phyloP scores from a whole-genome alignment of 1,140 invertebrate species.

The Conopomorpha cramerella region DNA sequence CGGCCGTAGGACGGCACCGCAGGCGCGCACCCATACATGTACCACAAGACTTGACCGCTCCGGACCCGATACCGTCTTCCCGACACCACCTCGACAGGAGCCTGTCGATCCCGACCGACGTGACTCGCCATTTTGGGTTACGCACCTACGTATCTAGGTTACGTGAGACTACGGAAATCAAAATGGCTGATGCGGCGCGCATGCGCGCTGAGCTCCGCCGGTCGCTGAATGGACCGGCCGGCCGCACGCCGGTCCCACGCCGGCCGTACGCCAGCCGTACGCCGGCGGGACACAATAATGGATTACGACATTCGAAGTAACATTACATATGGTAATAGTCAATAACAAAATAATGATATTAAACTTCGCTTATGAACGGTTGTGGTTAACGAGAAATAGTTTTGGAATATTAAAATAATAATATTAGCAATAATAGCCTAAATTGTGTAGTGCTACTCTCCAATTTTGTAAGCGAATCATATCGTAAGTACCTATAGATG shows the following conservation, averaged over 20 bases:
- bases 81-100: no score
- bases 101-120: no score
- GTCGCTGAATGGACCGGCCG: conserved; percentile 18
- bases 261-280: no score
- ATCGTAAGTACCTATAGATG: conserved; percentile 23
- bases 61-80: conserved; percentile 32
- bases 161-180: conserved; percentile 47
- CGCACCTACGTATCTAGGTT: conserved; percentile 38
- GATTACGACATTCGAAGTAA: conserved; percentile 23
- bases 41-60: conserved; percentile 10
- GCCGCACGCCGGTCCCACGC: no score
- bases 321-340: conserved; percentile 51
- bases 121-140: conserved; percentile 22
- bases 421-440: conserved; percentile 58
- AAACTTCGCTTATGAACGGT: conserved; percentile 59
- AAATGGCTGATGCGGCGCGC: conserved; percentile 18
- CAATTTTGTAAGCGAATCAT: conserved; percentile 41
- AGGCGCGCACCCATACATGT: conserved; percentile 53
- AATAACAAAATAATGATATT: conserved; percentile 51
- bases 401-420: conserved; percentile 47
- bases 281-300: conserved; percentile 36
- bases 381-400: conserved; percentile 57
- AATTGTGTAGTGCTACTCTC: conserved; percentile 32
- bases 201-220: conserved; percentile 12
- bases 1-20: conserved; percentile 55